Evolutionary conservation across 1,140 invertebrate species (phyloP).

Genomic region (Sarcophaga bullata): DNA sequence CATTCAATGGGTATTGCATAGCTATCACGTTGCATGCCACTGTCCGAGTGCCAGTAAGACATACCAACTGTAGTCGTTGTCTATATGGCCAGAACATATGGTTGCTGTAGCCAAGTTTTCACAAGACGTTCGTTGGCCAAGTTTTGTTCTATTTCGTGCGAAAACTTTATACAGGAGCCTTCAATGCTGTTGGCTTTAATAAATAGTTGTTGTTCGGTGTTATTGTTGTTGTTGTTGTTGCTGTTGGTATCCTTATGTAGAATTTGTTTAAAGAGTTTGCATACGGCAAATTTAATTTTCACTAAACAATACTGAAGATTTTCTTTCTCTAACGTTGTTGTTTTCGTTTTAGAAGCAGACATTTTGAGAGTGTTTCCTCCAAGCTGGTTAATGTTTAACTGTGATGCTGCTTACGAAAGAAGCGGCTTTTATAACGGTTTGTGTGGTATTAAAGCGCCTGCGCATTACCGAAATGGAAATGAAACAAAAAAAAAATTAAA

Average conservation of each 20-base stretch:
- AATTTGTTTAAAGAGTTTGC: conserved; percentile 3
- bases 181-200: conserved; percentile 32
- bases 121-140: conserved; percentile 59
- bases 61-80: conserved; percentile 29
- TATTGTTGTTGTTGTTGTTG: conserved; percentile 45
- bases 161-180: not conserved
- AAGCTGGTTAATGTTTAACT: conserved; percentile 13
- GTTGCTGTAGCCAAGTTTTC: conserved; percentile 45
- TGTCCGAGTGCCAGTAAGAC: conserved; percentile 45
- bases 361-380: conserved; percentile 16
- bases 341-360: not conserved
- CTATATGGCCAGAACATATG: conserved; percentile 33
- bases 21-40: conserved; percentile 26
- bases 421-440: conserved; percentile 38
- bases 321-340: not conserved
- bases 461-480: not conserved
- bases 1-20: not conserved
- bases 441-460: not conserved
- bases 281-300: conserved; percentile 18
- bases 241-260: not conserved
- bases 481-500: not conserved
- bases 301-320: not conserved
- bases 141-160: conserved; percentile 57
- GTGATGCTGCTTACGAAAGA: not conserved
- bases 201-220: conserved; percentile 48